Conservation (phyloP, 1,140 invertebrate genomes). For the Heterodera carotae region DNA sequence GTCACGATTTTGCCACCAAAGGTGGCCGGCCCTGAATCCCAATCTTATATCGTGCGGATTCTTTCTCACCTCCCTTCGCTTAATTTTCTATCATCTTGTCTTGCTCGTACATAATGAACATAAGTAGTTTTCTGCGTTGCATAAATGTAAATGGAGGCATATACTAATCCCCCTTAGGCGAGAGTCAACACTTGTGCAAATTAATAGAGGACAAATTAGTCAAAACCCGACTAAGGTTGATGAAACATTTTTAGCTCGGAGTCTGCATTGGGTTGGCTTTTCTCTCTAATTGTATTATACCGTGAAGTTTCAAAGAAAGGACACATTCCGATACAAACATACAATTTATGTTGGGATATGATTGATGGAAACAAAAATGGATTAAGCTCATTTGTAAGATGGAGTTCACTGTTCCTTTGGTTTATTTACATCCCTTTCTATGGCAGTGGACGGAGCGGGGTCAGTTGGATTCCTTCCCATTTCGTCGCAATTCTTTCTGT, state of each 20-base stretch:
- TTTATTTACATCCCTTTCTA: background rate
- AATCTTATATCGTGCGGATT: background rate
- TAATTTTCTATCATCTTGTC: background rate
- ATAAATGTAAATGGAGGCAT: no score
- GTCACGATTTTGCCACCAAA: background rate
- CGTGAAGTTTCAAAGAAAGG: background rate
- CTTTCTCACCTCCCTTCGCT: background rate
- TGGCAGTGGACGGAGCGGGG: background rate
- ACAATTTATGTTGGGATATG: no score
- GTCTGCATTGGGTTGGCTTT: background rate
- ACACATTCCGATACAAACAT: no score
- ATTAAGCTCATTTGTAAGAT: background rate
- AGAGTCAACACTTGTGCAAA: no score
- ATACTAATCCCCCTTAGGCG: no score
- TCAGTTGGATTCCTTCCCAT: background rate
- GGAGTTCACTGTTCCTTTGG: background rate
- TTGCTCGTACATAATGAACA: background rate
- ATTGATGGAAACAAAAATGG: background rate
- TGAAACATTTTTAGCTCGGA: constrained; percentile 5
- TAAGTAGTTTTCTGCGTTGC: no score
- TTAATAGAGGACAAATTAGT: no score
- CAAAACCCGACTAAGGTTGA: no score
- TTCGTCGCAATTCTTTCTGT: background rate
- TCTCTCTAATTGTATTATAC: background rate
- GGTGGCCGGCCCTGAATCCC: background rate